Evolutionary conservation across 2,797 vertebrate species (phyloP), one percentile per base, ranked within the genome.

Genomic region (Sebastes itinus): DNA sequence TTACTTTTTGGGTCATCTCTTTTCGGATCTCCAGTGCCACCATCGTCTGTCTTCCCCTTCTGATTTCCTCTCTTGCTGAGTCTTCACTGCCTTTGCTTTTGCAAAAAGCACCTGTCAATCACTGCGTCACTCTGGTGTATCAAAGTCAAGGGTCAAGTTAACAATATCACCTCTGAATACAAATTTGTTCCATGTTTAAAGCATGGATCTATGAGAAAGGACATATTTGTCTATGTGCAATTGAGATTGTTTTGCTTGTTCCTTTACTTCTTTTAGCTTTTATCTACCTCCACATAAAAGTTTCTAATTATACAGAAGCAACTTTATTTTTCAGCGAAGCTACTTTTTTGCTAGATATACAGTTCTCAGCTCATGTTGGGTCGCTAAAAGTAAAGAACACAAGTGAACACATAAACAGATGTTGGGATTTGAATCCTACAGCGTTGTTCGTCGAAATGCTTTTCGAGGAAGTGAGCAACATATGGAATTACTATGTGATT

Each of bases 401-500:
- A 10, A 70, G 5, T 78, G 66, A 88, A 72, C 64, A 63, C 78
- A 82, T 72, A 42, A 81, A 81, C 87, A 87, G 80, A 86, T 87
- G 76, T 75, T 77, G 63, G 56, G 68, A 64, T 83, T 14, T 75
- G 80, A 78, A 72, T 82, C 78, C 67, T 65, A 61, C 61, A 73
- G 69, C 4, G 14, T 65, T 61, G 52, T 32, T 72, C 67, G 62
- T 65, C 22, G 42, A 35, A 78, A 35, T 65, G 32, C 58, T 64
- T 79, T 84, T 64, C 14, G 38, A 72, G 68, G 75, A 89, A 82
- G 46, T 67, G 72, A 72, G 62, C 72, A 81, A 74, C 83, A 88
- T 85, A 90, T 87, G 85, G 87, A 91, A 84, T 81, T 83, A 83
- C 82, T 77, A 72, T 86, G 85, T n/a, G 75, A 78, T 82, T 79